Base-by-base conservation (phyloP, 2,797 vertebrate species). In the Carcharodon carcharias region DNA sequence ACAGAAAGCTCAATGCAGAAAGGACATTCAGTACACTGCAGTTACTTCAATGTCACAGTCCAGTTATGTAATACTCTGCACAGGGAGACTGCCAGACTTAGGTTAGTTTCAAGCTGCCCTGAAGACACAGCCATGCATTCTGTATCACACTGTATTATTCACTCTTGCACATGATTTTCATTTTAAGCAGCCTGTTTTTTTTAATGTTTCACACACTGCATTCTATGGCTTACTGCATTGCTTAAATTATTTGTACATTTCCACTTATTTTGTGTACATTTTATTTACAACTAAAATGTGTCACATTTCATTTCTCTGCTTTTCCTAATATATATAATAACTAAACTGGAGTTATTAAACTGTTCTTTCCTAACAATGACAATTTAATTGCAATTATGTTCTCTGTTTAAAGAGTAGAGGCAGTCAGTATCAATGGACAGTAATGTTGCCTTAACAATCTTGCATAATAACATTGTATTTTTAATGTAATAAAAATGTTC, bases 41-140 rank as follows among this genome's bases (percentile, higher is more conserved):
- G 67, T 95, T 56, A 73, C 35, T 50, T 95, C 69, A 95, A 95
- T 18, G 94, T 95, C 94, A 56, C 94, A 58, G 50, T 50, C 28
- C 45, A 73, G 94, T 95, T 73, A 95, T 58, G 28, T 73, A 95
- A 95, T 73, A 35, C 45, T 54, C 45, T 61, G 89, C 56, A 73
- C 58, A 69, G 94, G 28, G 45, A 95, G 28, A 77, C 28, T 95
- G 67, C 45, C 89, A 95, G 94, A 69, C 50, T 58, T 71, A 31
- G 14, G 45, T 11, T 35, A 31, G 31, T 56, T 95, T 56, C 31
- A 95, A 56, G 16, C 50, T 77, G 28, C 67, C 40, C 65, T 54
- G 45, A 18, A 71, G 67, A 56, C 0, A 73, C 28, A 95, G 67
- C 45, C 6, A 35, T 45, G 67, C 69, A 58, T 71, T 77, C 26